Evolutionary conservation across 37 sponge, comb jelly and placozoan genomes (phyloP).

Genomic region (Aplysina aerophoba): DNA sequence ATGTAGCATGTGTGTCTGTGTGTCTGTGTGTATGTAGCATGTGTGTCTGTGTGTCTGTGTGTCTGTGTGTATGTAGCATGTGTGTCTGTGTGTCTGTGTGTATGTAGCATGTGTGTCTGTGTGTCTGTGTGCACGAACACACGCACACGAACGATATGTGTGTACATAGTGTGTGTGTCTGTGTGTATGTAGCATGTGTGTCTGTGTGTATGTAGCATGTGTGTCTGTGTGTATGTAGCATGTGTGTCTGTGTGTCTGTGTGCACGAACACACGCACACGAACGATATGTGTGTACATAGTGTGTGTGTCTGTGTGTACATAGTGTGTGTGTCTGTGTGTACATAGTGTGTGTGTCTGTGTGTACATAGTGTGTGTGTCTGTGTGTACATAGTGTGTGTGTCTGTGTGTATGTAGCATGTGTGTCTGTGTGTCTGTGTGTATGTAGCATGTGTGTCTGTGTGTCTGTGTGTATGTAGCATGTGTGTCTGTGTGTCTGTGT

Average conservation of each 20-base stretch:
- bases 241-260: background rate
- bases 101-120: background rate
- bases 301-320: slow-evolving; percentile 12
- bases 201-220: slow-evolving; percentile 4
- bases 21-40: slow-evolving; percentile 11
- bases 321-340: slow-evolving; percentile 8
- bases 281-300: background rate
- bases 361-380: too few relatives aligned
- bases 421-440: background rate
- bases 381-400: slow-evolving; percentile 1
- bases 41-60: background rate
- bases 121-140: background rate
- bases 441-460: background rate
- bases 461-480: slow-evolving; percentile 14
- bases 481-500: background rate
- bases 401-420: slow-evolving; percentile 5
- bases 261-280: too few relatives aligned
- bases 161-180: background rate
- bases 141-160: too few relatives aligned
- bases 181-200: background rate
- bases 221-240: background rate
- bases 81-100: background rate
- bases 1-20: background rate
- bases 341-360: background rate
- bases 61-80: background rate